Percentiles rank a stretch among this genome's conserved stretches.
Conservation (phyloP, 2,113 vertebrate genomes). For the Equus przewalskii region DNA sequence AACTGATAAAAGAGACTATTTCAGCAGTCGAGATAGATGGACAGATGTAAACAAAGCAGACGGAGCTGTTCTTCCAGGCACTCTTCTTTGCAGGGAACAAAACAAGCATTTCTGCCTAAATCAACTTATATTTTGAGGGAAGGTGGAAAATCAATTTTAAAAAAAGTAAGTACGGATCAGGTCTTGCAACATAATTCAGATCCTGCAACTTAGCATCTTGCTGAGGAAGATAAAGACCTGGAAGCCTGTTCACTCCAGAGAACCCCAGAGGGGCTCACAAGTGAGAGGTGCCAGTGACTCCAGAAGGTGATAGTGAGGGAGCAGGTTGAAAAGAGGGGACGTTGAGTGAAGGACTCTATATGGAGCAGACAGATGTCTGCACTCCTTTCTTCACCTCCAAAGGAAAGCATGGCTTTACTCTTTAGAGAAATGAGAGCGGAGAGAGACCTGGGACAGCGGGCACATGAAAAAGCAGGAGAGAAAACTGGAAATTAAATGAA, state of each 20-base stretch:
- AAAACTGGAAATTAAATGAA: neutral
- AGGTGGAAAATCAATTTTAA: neutral
- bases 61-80: neutral
- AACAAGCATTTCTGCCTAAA: neutral
- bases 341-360: neutral
- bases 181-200: neutral
- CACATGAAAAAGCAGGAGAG: neutral
- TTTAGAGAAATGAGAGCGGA: neutral
- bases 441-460: neutral
- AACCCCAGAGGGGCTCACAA: neutral
- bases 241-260: neutral
- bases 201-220: neutral
- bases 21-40: neutral
- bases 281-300: neutral
- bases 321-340: neutral
- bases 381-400: neutral
- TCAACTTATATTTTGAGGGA: neutral
- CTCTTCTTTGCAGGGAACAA: neutral
- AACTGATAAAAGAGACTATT: neutral
- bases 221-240: neutral
- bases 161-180: neutral
- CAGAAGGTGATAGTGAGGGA: neutral
- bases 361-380: neutral
- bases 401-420: neutral
- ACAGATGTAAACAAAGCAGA: neutral